Evolutionary conservation across 2,113 vertebrate species (phyloP), one percentile per base, ranked within the genome.

Genomic region (Callaeas wilsoni): DNA sequence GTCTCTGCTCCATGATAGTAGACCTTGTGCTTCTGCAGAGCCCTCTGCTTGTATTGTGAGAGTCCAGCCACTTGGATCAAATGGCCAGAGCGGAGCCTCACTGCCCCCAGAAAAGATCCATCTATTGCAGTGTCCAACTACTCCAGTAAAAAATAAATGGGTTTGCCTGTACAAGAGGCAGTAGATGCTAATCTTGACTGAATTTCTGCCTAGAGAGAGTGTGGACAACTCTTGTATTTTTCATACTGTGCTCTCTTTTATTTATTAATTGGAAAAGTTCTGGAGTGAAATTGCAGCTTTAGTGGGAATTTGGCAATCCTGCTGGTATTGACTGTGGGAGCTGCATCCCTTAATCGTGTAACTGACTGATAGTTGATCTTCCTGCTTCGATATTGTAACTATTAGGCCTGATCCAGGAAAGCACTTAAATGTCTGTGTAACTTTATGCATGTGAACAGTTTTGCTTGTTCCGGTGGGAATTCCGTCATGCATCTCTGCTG

Each of bases 341-440:
- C 87, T 81, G 32, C 57, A 52, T 87, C 87, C 75, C 75, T 76
- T 55, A 60, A 79, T 47, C 0, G 0, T 69, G 5, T 39, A 83
- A 70, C 30, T 71, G 56, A 7, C 62, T 75, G 56, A 78, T 86
- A 89, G 64, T 3, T 91, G 78, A 60, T 91, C 84, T 83, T 91
- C 1, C 1, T 1, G 7, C 87, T 88, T 87, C 22, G 1, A 13
- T 87, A 73, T 47, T 80, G 39, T 64, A 77, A 83, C 49, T 75
- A 4, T 90, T 76, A 90, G 92, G 35, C 59, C 63, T 80, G 76
- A 63, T 90, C 80, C 92, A 96, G 82, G 81, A 95, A 94, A 90
- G 71, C 70, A 83, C 92, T 90, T 94, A 83, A 84, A 47, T 80
- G 23, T 26, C 78, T 65, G 0, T 77, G 82, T 95, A 81, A 88